These are phyloP conservation scores for Sinopyrophorus schimmeli DNA, from an alignment of 2,888 invertebrate species.

Conservation along the genomic window DNA sequence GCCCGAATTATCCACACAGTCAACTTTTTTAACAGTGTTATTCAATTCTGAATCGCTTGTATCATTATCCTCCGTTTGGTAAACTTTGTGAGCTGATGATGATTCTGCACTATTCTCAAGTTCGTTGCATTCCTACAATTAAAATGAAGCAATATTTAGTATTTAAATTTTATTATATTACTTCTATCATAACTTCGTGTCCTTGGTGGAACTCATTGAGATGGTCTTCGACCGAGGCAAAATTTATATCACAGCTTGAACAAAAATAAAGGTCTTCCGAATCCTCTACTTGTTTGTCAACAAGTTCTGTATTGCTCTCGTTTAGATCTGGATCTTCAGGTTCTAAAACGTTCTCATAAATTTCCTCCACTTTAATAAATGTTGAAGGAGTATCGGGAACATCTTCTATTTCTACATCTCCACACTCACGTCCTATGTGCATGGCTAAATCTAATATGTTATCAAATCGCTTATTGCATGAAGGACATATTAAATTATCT, in stretches of 20 bases:
- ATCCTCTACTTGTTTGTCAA: too few relatives aligned
- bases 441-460: slow-evolving; percentile 61
- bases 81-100: too few relatives aligned
- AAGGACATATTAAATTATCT: slow-evolving; percentile 64
- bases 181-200: slow-evolving; percentile 70
- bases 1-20: slow-evolving; percentile 58
- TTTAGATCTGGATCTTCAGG: not conserved
- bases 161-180: too few relatives aligned
- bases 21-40: slow-evolving; percentile 57
- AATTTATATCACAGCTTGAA: slow-evolving; percentile 67
- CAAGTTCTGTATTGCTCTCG: too few relatives aligned
- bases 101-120: too few relatives aligned
- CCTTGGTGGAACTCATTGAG: slow-evolving; percentile 68
- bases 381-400: too few relatives aligned
- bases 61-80: too few relatives aligned
- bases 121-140: too few relatives aligned
- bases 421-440: slow-evolving; percentile 58
- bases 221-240: slow-evolving; percentile 67
- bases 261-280: slow-evolving; percentile 62
- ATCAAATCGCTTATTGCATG: slow-evolving; percentile 61
- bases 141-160: too few relatives aligned
- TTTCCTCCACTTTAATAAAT: not conserved
- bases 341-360: too few relatives aligned
- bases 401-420: slow-evolving; percentile 22
- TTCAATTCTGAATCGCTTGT: slow-evolving; percentile 44